phyloP scores from a whole-genome alignment of 2,888 invertebrate species.

The Colostygia pectinataria region DNA sequence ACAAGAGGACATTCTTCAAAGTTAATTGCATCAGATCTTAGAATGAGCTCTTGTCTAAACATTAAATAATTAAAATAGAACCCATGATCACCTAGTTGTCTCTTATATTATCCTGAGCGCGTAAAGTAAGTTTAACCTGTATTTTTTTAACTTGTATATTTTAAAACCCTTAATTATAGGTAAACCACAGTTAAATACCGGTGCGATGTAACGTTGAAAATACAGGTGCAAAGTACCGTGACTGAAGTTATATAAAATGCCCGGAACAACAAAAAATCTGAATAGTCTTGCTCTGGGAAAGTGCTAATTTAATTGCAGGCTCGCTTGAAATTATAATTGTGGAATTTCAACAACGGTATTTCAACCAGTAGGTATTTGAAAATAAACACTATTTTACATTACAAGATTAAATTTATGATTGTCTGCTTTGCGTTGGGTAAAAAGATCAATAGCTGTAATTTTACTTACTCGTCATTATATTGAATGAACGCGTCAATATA shows the following conservation, averaged over 20 bases:
- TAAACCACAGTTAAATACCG: slow-evolving; percentile 8
- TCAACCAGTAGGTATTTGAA: background rate
- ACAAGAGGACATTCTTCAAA: slow-evolving; percentile 8
- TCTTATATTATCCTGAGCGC: no score
- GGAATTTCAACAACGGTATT: slow-evolving; percentile 5
- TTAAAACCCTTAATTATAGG: slow-evolving; percentile 14
- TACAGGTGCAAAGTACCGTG: slow-evolving; percentile 20
- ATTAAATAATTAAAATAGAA: no score
- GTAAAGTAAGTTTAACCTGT: no score
- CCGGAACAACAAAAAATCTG: slow-evolving; percentile 8
- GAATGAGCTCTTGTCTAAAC: slow-evolving; percentile 14
- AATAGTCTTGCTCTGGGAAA: slow-evolving; percentile 14
- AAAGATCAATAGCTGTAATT: slow-evolving; percentile 18
- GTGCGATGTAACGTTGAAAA: slow-evolving; percentile 12
- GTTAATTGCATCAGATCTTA: slow-evolving; percentile 9
- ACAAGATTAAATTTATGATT: background rate
- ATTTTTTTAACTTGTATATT: slow-evolving; percentile 1
- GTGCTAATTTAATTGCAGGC: slow-evolving; percentile 16
- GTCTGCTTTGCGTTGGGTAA: slow-evolving; percentile 1
- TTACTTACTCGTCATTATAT: slow-evolving; percentile 32
- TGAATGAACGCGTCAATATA: slow-evolving; percentile 47
- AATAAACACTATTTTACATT: slow-evolving; percentile 6
- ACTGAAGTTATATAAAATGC: slow-evolving; percentile 9
- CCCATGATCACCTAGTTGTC: no score
- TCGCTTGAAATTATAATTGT: slow-evolving; percentile 1